A percentile compares a stretch with the other conserved stretches of the same genome.
Conservation (phyloP, 2,797 vertebrate genomes). For the Tauraco hartlaubi region DNA sequence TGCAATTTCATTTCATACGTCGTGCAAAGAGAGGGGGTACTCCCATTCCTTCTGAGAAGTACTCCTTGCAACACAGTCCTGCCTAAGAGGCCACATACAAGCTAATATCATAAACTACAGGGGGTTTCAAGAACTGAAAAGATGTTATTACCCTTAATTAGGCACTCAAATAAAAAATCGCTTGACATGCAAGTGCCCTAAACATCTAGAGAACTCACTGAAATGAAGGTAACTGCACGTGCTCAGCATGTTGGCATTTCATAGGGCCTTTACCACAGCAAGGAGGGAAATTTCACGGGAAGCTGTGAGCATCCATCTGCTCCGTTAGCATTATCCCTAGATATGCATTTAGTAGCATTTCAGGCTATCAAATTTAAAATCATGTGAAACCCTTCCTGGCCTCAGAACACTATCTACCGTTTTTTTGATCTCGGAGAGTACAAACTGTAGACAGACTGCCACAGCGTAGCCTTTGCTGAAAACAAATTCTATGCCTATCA, state of each 20-base stretch:
- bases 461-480: neutral
- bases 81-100: neutral
- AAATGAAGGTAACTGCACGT: neutral
- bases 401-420: neutral
- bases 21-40: neutral
- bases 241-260: neutral
- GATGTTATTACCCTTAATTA: neutral
- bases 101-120: neutral
- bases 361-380: neutral
- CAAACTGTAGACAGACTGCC: neutral
- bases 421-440: neutral
- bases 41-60: neutral
- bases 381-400: neutral
- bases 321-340: neutral
- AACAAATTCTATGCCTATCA: neutral
- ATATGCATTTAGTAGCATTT: neutral
- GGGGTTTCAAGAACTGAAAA: neutral
- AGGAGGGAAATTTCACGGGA: neutral
- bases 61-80: neutral
- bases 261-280: neutral
- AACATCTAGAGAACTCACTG: neutral
- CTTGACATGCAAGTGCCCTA: neutral
- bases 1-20: neutral
- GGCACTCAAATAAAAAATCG: neutral
- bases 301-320: neutral